Evolutionary conservation across 2,888 invertebrate genomes (phyloP).

Genomic region (Eilema depressum): DNA sequence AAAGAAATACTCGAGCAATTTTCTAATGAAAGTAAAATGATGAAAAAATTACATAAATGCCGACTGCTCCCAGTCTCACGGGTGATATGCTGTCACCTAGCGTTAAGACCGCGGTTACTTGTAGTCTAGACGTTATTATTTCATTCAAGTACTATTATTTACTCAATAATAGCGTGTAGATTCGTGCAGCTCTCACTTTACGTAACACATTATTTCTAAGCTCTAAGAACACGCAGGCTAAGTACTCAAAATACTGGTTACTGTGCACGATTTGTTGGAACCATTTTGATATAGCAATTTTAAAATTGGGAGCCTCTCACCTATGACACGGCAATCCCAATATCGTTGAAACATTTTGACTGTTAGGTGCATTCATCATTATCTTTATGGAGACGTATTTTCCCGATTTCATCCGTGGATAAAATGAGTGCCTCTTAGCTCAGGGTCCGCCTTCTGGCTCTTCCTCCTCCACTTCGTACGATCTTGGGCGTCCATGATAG

Average conservation of each 20-base stretch:
- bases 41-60: conserved; percentile 14
- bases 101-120: conserved; percentile 4
- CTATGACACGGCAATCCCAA: not conserved
- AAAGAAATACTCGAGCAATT: not conserved
- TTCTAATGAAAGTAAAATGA: conserved; percentile 16
- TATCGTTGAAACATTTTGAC: not conserved
- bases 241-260: conserved; percentile 12
- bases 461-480: too few species aligned
- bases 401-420: too few species aligned
- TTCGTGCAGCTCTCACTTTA: conserved; percentile 19
- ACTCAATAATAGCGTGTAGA: conserved; percentile 11
- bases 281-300: conserved; percentile 9
- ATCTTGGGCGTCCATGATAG: too few species aligned
- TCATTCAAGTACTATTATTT: conserved; percentile 19
- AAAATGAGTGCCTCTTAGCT: too few species aligned
- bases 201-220: conserved; percentile 14
- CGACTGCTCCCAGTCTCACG: not conserved
- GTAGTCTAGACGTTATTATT: conserved; percentile 21
- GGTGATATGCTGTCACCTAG: conserved; percentile 20
- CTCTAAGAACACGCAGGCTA: conserved; percentile 3
- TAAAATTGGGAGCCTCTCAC: not conserved
- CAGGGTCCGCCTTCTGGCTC: too few species aligned
- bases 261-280: not conserved
- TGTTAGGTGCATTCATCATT: not conserved
- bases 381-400: too few species aligned